Evolutionary conservation across 2,888 invertebrate species (phyloP), one percentile per base, ranked within the genome.

Genomic region (Agrilus mali): DNA sequence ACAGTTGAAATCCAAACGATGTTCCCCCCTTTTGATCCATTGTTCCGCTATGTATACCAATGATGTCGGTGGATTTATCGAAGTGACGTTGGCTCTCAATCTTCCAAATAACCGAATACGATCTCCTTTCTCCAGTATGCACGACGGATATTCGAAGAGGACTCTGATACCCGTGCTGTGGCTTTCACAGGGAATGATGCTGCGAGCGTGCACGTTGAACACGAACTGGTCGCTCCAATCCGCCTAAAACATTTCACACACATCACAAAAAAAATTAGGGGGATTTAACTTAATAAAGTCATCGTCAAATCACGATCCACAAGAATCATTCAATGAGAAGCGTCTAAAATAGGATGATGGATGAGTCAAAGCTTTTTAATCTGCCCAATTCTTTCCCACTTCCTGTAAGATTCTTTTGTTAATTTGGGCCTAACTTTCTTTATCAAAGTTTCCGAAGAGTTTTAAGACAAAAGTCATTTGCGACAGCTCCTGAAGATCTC

Each of bases 171-270:
- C 86, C 1, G 73, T 74, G 1, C 71, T 69, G 56, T 77, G 75
- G 2, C 78, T 80, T 53, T 84, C 86, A 64, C 88, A 88, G 1
- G 87, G 88, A 59, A 86, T 82, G 54, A 88, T 84, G 47, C 86
- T 86, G 20, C 82, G 76, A 0, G 86, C 86, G 62, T 85, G 84
- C 2, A 88, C 86, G 67, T 87, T 87, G 61, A 88, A 77, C 14
- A 86, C 85, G 60, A 85, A 89, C 60, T 86, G 81, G 51, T 85
- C 81, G 41, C 86, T 87, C 86, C 86, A 86, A 55, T 84, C 82
- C 37, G 85, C 86, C 82, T 83, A 63, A 7, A 57, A 63, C 27
- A 27, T 27, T 27, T 27, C 27, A 7, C 10, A 10, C 27, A 10
- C 8, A 2, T 2, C 2, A 10, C 4, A 10, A 10, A 27, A 27